Evolutionary conservation across 2,797 vertebrate species (phyloP).

Genomic region (Brachyalestes nurse): DNA sequence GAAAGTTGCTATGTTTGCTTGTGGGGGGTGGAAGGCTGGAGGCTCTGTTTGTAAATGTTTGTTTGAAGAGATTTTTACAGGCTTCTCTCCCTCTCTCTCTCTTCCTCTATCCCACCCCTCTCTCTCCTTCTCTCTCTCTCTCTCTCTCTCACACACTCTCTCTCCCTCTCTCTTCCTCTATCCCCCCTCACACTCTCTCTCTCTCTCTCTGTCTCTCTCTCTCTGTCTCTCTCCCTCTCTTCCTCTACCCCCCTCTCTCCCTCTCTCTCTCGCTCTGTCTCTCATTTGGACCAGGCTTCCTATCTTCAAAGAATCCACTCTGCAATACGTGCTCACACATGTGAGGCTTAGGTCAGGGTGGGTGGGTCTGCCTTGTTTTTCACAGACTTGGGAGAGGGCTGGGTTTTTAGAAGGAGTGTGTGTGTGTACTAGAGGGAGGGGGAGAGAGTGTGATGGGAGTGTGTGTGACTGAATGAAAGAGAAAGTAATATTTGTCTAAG

Average conservation of each 20-base stretch:
- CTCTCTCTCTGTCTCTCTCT: not conserved
- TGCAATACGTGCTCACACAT: conserved; percentile 66
- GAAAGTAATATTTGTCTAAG: not conserved
- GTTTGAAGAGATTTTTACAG: conserved; percentile 36
- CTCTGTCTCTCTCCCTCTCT: too few relatives aligned
- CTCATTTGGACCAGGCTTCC: not conserved
- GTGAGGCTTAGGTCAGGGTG: conserved; percentile 67
- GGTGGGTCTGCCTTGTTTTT: conserved; percentile 74
- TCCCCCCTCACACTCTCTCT: not conserved
- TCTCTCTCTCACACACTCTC: too few relatives aligned
- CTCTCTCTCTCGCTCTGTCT: not conserved
- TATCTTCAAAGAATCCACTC: conserved; percentile 53
- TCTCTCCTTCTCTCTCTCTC: not conserved
- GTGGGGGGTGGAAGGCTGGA: not conserved
- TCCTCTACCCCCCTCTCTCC: not conserved
- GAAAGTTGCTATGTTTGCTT: conserved; percentile 11
- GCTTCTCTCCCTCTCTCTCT: not conserved
- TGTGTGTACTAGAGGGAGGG: conserved; percentile 33
- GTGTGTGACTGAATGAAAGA: not conserved
- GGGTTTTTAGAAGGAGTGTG: conserved; percentile 57
- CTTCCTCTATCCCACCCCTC: not conserved
- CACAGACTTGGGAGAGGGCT: conserved; percentile 68
- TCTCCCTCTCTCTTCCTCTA: too few relatives aligned
- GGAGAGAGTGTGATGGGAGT: not conserved
- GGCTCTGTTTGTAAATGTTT: conserved; percentile 40